Conservation (phyloP, 2,888 invertebrate genomes). For the Ceriagrion tenellum region DNA sequence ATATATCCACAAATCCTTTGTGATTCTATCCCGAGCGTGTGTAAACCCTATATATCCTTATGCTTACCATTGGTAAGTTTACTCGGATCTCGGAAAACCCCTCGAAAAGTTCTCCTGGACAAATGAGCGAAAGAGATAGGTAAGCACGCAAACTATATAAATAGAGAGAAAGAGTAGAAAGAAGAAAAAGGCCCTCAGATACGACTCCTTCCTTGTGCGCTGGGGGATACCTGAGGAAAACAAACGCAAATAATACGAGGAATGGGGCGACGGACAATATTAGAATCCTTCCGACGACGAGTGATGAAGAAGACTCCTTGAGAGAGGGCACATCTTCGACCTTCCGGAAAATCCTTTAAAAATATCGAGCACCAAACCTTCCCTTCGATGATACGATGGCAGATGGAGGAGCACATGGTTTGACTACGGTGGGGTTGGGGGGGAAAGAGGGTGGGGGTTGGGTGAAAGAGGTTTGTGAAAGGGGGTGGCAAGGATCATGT, state of each 20-base stretch:
- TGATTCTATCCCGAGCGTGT: background rate
- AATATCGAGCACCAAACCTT: slow-evolving; percentile 40
- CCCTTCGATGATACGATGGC: background rate
- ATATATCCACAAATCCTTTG: background rate
- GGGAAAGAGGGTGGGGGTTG: too few relatives aligned
- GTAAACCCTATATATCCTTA: background rate
- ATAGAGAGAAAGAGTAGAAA: background rate
- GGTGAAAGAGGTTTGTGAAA: background rate
- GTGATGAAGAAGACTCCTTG: slow-evolving; percentile 15
- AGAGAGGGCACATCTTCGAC: slow-evolving; percentile 7
- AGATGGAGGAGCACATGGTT: slow-evolving; percentile 3
- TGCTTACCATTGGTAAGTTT: background rate
- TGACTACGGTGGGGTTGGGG: too few relatives aligned
- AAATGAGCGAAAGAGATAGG: background rate
- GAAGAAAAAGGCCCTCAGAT: background rate
- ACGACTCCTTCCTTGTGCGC: background rate
- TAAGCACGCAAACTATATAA: background rate
- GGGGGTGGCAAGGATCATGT: background rate
- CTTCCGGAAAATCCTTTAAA: slow-evolving; percentile 60
- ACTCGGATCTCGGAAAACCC: background rate
- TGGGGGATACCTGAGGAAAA: background rate
- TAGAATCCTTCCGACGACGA: background rate
- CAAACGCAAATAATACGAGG: background rate
- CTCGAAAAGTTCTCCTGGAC: background rate
- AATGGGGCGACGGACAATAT: slow-evolving; percentile 6